Conservation (phyloP, 1,140 invertebrate species). For the Oscheius sp. region DNA sequence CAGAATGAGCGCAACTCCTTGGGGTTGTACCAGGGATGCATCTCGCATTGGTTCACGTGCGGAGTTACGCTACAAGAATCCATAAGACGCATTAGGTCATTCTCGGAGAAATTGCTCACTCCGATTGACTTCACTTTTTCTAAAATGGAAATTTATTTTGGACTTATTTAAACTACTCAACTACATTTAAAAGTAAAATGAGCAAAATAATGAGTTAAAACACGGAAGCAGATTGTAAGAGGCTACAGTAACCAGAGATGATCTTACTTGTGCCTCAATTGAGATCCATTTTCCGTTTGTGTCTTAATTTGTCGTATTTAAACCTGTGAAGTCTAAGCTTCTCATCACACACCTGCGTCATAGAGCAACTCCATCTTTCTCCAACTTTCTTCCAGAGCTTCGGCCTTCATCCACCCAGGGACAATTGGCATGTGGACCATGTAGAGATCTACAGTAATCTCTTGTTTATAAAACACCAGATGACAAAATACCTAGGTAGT, state of each 20-base stretch:
- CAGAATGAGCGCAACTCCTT: constrained; percentile 59
- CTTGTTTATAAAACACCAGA: background rate
- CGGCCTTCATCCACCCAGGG: constrained; percentile 46
- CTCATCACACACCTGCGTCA: constrained; percentile 54
- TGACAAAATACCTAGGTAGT: constrained; percentile 55
- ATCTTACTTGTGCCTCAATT: too few relatives aligned
- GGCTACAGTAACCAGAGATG: too few relatives aligned
- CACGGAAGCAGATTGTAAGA: too few relatives aligned
- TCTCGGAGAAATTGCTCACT: constrained; percentile 62
- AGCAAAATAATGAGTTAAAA: too few relatives aligned
- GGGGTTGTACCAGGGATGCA: constrained; percentile 63
- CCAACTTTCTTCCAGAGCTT: constrained; percentile 62
- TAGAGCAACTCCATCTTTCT: constrained; percentile 60
- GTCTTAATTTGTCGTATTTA: too few relatives aligned
- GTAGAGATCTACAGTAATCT: constrained; percentile 47
- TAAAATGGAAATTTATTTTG: constrained; percentile 28
- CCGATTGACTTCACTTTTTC: constrained; percentile 60
- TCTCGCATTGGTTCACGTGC: constrained; percentile 64
- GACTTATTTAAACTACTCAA: too few relatives aligned
- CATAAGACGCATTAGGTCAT: constrained; percentile 60
- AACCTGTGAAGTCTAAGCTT: constrained; percentile 10
- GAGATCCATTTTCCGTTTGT: too few relatives aligned
- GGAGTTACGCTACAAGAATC: constrained; percentile 60
- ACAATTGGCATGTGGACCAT: constrained; percentile 63
- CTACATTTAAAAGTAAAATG: too few relatives aligned